Evolutionary conservation across 2,888 invertebrate genomes (phyloP).

Genomic region (Patella ulyssiponensis): DNA sequence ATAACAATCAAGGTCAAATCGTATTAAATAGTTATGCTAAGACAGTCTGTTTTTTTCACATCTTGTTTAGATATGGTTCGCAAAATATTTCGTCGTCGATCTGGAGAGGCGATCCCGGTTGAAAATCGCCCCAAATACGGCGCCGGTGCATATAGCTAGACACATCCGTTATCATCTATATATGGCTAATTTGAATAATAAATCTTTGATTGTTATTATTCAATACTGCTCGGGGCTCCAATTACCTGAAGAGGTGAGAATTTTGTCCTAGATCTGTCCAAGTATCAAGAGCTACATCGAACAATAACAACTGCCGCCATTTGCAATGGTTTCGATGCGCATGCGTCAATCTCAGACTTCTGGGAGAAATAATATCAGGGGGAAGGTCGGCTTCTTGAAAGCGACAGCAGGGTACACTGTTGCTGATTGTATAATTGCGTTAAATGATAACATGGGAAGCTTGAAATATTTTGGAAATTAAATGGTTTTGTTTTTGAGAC

Average conservation of each 20-base stretch:
- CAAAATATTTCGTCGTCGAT: slow-evolving; percentile 6
- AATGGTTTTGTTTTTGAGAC: too few species aligned
- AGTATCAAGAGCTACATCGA: slow-evolving; percentile 83
- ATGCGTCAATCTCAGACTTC: slow-evolving; percentile 65
- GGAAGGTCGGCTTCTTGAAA: background rate
- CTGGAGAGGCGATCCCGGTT: background rate
- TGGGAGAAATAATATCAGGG: slow-evolving; percentile 53
- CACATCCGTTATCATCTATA: background rate
- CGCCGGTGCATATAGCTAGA: background rate
- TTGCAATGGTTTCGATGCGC: slow-evolving; percentile 82
- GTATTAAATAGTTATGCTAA: too few species aligned
- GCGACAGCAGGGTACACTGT: too few species aligned
- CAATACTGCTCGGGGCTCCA: slow-evolving; percentile 14
- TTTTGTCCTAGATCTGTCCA: slow-evolving; percentile 74
- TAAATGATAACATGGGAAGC: too few species aligned
- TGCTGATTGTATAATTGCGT: too few species aligned
- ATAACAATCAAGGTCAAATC: too few species aligned
- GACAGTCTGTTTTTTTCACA: too few species aligned
- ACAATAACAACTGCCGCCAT: slow-evolving; percentile 99
- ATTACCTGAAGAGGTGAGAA: slow-evolving; percentile 74
- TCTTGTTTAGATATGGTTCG: too few species aligned
- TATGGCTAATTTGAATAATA: slow-evolving; percentile 6
- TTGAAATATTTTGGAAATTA: too few species aligned
- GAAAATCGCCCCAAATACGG: slow-evolving; percentile 10
- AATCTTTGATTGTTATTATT: slow-evolving; percentile 19